phyloP scores from a whole-genome alignment of 2,797 vertebrate species.

The Peromyscus eremicus region DNA sequence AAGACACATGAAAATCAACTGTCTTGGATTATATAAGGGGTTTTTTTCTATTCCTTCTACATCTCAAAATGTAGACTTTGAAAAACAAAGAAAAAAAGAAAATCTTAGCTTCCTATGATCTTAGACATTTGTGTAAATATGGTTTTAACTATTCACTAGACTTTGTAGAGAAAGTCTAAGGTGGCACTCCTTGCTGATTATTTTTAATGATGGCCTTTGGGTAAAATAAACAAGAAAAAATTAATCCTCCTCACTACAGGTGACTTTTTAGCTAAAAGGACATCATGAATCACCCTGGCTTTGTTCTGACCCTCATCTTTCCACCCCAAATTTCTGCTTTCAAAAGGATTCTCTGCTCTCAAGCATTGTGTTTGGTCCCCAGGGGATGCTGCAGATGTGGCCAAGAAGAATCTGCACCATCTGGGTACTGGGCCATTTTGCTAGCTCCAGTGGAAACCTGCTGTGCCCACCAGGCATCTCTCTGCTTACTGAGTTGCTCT shows the following conservation, averaged over 20 bases:
- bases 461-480: neutral
- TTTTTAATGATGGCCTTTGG: neutral
- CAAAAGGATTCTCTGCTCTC: neutral
- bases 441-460: neutral
- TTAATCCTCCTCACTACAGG: neutral
- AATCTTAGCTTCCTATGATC: neutral
- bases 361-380: neutral
- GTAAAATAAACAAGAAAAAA: slow-evolving; percentile 21
- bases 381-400: neutral
- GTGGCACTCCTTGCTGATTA: neutral
- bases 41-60: neutral
- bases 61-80: neutral
- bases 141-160: neutral
- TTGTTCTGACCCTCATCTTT: neutral
- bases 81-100: neutral
- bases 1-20: neutral
- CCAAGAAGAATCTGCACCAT: slow-evolving; percentile 22
- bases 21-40: neutral
- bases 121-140: neutral
- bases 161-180: neutral
- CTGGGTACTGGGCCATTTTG: neutral
- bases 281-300: neutral
- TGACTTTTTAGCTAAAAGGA: neutral
- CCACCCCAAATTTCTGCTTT: neutral
- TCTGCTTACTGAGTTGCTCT: neutral